Evolutionary conservation across 2,113 vertebrate species (phyloP).

Genomic region (Corapipo altera): DNA sequence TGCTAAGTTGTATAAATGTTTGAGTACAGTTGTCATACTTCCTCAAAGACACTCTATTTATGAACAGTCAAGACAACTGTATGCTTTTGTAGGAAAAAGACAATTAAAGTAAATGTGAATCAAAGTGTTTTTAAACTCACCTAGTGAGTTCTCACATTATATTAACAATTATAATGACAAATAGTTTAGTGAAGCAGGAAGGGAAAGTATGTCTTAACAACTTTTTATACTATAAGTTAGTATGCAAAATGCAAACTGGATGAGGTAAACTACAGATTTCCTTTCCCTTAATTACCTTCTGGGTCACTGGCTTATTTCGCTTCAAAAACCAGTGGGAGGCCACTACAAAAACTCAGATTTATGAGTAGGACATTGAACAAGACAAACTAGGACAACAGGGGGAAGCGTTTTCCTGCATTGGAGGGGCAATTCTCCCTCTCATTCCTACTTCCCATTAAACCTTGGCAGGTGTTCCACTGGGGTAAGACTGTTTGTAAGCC

Average conservation of each 20-base stretch:
- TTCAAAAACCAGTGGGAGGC: background rate
- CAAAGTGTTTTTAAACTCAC: background rate
- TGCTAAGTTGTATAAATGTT: background rate
- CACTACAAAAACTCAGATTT: background rate
- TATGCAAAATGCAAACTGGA: constrained; percentile 8
- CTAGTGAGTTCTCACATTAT: background rate
- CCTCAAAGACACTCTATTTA: background rate
- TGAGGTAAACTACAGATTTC: background rate
- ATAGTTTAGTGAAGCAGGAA: background rate
- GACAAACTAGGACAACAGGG: background rate
- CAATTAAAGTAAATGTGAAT: background rate
- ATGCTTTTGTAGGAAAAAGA: background rate
- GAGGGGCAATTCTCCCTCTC: background rate
- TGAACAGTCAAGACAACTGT: background rate
- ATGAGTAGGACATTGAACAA: background rate
- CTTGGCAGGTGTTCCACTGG: background rate
- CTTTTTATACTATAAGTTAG: background rate
- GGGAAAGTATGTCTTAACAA: background rate
- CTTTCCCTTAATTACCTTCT: constrained; percentile 7
- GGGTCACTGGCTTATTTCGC: background rate
- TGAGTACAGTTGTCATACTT: background rate
- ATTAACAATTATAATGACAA: background rate
- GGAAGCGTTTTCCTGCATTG: background rate
- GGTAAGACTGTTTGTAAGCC: background rate
- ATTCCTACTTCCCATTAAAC: background rate